Evolutionary conservation across 2,888 invertebrate species (phyloP).

Genomic region (Spatulosminthurus flaviceps): DNA sequence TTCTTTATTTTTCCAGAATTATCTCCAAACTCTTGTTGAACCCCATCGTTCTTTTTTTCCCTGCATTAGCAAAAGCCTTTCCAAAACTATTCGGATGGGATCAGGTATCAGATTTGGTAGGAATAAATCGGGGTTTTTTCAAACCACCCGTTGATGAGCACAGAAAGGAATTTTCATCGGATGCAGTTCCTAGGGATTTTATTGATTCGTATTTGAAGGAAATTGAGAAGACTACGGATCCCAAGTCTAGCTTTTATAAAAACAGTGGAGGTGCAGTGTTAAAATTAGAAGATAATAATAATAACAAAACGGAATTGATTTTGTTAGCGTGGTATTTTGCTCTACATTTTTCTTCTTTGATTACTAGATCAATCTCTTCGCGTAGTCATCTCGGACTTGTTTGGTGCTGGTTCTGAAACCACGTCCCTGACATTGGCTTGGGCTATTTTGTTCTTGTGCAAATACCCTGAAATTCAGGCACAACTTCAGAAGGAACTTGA

Average conservation of each 20-base stretch:
- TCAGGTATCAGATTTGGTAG: neutral
- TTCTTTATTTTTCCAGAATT: neutral
- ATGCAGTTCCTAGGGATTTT: neutral
- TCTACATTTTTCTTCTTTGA: too few species aligned
- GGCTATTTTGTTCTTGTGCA: neutral
- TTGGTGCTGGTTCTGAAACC: neutral
- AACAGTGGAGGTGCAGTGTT: neutral
- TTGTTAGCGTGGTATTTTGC: too few species aligned
- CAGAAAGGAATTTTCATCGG: neutral
- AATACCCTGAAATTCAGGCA: neutral
- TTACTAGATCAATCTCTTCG: neutral
- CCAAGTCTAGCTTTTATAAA: conserved; percentile 9
- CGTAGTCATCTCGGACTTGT: neutral
- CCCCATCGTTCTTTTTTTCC: conserved; percentile 5
- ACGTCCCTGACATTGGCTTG: neutral
- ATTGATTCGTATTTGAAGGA: conserved; percentile 11
- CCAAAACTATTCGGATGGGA: conserved; percentile 29
- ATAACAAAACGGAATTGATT: neutral
- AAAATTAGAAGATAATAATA: neutral
- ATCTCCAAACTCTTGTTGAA: neutral
- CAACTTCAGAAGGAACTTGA: neutral
- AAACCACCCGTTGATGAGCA: neutral
- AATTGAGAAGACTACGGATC: conserved; percentile 8
- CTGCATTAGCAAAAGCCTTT: neutral
- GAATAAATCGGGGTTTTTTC: neutral